Evolutionary conservation across 2,888 invertebrate genomes (phyloP), one percentile per base, ranked within the genome.

Genomic region (Rotaria socialis): DNA sequence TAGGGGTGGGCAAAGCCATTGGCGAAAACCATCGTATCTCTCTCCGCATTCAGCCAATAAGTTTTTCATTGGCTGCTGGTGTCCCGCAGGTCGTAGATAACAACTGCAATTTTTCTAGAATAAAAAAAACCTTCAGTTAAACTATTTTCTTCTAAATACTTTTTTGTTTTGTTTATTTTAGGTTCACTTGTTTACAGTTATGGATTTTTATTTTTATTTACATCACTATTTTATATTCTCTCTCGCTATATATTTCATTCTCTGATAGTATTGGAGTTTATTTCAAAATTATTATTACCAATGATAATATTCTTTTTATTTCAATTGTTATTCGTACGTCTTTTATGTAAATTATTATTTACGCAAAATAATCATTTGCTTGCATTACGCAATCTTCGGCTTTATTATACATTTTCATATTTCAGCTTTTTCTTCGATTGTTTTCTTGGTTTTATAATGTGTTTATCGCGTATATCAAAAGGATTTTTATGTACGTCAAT

Each of bases 361-460:
- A 35, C 24, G 10, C 55, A 84, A 84, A 84, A 84, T 52, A 24
- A n/a, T 27, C 55, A 55, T 47, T 22, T 56, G 19, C n/a, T 84
- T 8, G 84, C 84, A 52, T 84, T 84, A 41, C 7, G 47, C 11
- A 86, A 86, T 52, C 85, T 80, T 22, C 85, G 85, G 16, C 41
- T 85, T n/a, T 86, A 85, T 52, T 86, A 85, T 60, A 67, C 85
- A 56, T 84, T 86, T 24, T 85, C 74, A 52, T 85, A 86, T 84
- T 86, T 86, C 58, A 86, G 85, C 35, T 85, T 86, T 74, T 86
- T 86, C 75, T 86, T 86, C 35, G 86, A 86, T 75, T 86, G 86
- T 47, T 86, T 85, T 85, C 80, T 86, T 41, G 86, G 86, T 35
- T 86, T 85, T 24, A 85, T 86, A 75, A 85, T 85, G 27, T 86